phyloP scores from a whole-genome alignment of 2,797 vertebrate species.

The Alcedo quadribrachys region DNA sequence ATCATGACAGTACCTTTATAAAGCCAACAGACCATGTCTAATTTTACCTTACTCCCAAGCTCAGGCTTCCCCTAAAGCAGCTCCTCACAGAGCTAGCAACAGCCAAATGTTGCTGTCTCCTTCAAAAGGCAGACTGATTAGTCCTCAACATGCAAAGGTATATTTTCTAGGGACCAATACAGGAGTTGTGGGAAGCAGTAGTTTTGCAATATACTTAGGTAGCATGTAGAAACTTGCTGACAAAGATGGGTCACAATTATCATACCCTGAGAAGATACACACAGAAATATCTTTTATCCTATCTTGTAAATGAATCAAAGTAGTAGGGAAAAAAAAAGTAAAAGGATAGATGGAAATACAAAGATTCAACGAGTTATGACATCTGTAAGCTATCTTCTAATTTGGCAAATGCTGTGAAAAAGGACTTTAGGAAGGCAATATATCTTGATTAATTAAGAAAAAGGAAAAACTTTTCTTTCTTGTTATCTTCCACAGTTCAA shows the following conservation, averaged over 20 bases:
- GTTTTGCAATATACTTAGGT: background rate
- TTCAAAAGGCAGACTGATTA: background rate
- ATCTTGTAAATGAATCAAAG: background rate
- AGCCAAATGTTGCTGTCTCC: background rate
- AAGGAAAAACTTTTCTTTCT: background rate
- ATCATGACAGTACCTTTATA: background rate
- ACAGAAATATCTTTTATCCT: background rate
- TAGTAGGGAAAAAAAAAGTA: background rate
- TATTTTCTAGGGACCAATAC: background rate
- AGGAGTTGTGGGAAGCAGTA: background rate
- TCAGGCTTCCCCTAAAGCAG: background rate
- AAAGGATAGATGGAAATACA: background rate
- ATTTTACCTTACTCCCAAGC: background rate
- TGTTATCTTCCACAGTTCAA: background rate
- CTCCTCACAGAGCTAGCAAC: background rate
- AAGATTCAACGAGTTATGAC: background rate
- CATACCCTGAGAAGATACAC: background rate
- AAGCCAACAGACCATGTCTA: background rate
- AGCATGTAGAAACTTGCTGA: background rate
- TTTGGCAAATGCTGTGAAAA: background rate
- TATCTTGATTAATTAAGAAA: background rate
- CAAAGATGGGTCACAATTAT: background rate
- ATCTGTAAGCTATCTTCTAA: background rate
- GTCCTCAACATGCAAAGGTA: background rate
- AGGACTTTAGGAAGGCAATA: background rate